phyloP scores from a whole-genome alignment of 2,888 invertebrate genomes.

The Monoplex corrugatus region DNA sequence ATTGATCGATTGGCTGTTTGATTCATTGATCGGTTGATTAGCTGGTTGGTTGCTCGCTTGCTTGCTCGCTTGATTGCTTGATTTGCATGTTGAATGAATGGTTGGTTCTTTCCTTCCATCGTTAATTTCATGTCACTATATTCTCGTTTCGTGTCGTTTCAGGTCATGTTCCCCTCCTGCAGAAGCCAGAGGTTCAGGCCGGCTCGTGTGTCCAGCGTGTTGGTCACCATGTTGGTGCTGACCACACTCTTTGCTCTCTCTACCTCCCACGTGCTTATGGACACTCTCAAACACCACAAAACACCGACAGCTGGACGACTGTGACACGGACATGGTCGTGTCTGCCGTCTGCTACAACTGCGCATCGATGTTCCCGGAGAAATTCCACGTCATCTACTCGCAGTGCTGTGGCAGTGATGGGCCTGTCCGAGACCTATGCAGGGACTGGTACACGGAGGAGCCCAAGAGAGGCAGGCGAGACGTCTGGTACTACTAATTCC shows the following conservation, averaged over 20 bases:
- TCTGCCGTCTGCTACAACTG: conserved; percentile 26
- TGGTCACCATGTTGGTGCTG: not conserved
- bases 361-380: not conserved
- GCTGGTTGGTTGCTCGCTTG: too few relatives aligned
- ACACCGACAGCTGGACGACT: not conserved
- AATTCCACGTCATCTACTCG: not conserved
- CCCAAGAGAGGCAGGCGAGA: conserved; percentile 12
- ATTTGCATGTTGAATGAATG: too few relatives aligned
- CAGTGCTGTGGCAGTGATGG: not conserved
- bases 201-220: not conserved
- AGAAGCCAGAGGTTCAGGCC: not conserved
- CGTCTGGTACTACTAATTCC: conserved; percentile 17
- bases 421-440: not conserved
- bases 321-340: not conserved
- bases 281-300: not conserved
- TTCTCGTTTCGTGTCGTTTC: not conserved
- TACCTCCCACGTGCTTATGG: not conserved
- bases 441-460: conserved; percentile 22
- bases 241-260: not conserved
- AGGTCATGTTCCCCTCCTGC: not conserved
- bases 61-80: too few relatives aligned
- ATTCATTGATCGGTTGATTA: too few relatives aligned
- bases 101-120: too few relatives aligned
- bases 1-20: too few relatives aligned
- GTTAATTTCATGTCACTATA: not conserved